Evolutionary conservation across 2,888 invertebrate genomes (phyloP), one percentile per base, ranked within the genome.

Genomic region (Polymixis lichenea): DNA sequence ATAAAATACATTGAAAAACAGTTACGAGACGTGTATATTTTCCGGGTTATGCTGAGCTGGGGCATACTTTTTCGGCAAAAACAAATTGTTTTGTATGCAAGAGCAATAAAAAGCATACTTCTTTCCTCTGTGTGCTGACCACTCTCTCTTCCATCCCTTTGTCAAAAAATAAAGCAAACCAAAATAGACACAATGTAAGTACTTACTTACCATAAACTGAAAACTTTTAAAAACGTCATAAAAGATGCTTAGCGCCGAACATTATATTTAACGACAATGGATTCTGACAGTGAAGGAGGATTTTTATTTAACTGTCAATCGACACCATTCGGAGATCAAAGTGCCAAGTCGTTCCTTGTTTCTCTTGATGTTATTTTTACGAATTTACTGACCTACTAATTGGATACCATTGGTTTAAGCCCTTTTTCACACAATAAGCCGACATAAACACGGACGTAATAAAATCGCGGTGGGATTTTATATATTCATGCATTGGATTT

Each of bases 221-320:
- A 77, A 62, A 25, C 61, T 71, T 51, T 53, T 55, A 49, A n/a
- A 58, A n/a, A 11, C 11, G 17, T 78, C 51, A 28, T 78, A 72
- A 78, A 78, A 78, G 19, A 25, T 43, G 17, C 22, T 65, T 64
- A 15, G 46, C 51, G 22, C n/a, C 9, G 32, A 53, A 65, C 61
- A 58, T 64, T 5, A 65, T 49, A 78, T 55, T 65, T 64, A n/a
- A 72, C 43, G 72, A 78, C 55, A 78, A n/a, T 78, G 43, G 32
- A 6, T 53, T 60, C 58, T 67, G 22, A 17, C 17, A 11, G 11
- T 25, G 22, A 46, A 32, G 8, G 25, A 71, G 22, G 17, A 51
- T 65, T 51, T 15, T 38, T 9, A 22, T 32, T 11, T 49, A 17
- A 22, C 22, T 28, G 25, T 46, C 38, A 56, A 25, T 78, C 56